Evolutionary conservation across 2,113 vertebrate genomes (phyloP), one percentile per base, ranked within the genome.

Genomic region (Silurus glanis): DNA sequence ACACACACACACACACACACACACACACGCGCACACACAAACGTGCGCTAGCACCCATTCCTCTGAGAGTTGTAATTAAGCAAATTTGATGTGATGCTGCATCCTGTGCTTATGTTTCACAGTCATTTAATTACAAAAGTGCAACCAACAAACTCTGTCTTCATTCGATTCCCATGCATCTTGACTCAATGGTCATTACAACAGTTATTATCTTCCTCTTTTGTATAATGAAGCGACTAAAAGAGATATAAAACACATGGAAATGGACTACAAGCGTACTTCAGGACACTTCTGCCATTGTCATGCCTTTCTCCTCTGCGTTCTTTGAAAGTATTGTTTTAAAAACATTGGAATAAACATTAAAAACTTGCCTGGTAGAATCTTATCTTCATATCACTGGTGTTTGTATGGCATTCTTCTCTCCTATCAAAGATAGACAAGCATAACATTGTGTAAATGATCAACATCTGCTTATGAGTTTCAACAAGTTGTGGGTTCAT

Each of bases 311-410:
- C 64, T 47, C 58, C 4, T 55, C 55, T 55, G 14, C 25, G 53
- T 67, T 55, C 16, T 69, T 61, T 47, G 45, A 89, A 88, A 86
- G 91, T 91, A 86, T 79, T 59, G 76, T 69, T 90, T 90, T 91
- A 51, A 21, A 88, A 85, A 90, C 88, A 82, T 55, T 67, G 84
- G n/a, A 88, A 91, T 91, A 92, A 94, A 87, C 90, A 90, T 92
- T 87, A 91, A 92, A 59, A 84, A n/a, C 86, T 86, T 74, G 76
- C 80, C 55, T 66, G 17, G 87, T 80, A 89, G 93, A 88, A 90
- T 87, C 82, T 88, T 71, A 82, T 91, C 87, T 89, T 91, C 62
- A 85, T 83, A 83, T 85, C 81, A 84, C 78, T 80, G 61, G 81
- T 72, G 82, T 84, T 91, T 88, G 86, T 85, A 86, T 89, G 80